Percentiles rank a stretch among this genome's conserved stretches.
Conservation (phyloP, 1,140 invertebrate species). For the Drosophila micromelanica region DNA sequence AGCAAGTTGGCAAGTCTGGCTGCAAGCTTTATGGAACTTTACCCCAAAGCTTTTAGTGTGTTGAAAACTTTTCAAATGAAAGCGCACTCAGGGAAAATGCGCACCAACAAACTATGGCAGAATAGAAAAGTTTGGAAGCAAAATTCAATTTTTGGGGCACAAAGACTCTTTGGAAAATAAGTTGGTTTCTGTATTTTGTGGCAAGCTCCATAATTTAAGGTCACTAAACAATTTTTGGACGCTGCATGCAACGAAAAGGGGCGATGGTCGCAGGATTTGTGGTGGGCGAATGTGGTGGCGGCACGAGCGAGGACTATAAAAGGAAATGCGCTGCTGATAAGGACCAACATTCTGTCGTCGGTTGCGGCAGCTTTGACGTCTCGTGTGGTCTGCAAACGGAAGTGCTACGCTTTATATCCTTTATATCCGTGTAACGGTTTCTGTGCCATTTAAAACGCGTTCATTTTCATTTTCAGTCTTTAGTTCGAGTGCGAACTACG, state of each 20-base stretch:
- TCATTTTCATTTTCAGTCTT: conserved; percentile 35
- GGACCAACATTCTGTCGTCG: conserved; percentile 78
- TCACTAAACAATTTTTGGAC: neutral
- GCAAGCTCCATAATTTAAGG: neutral
- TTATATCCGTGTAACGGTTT: conserved; percentile 59
- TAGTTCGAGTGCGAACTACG: conserved; percentile 36
- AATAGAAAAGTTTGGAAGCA: neutral
- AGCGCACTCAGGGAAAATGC: neutral
- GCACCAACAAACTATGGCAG: neutral
- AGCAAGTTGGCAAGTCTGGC: conserved; percentile 33
- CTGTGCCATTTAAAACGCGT: conserved; percentile 43
- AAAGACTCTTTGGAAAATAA: neutral
- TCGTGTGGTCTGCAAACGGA: conserved; percentile 53
- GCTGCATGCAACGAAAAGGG: neutral
- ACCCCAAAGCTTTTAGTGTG: conserved; percentile 23
- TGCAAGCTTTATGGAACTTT: conserved; percentile 3
- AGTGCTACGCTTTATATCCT: conserved; percentile 43
- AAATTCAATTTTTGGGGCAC: neutral
- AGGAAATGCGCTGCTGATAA: conserved; percentile 82
- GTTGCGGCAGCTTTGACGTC: conserved; percentile 73
- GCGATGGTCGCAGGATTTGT: neutral
- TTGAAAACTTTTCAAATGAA: conserved; percentile 31
- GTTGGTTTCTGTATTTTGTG: neutral
- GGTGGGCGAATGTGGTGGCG: conserved; percentile 4
- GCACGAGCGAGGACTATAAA: conserved; percentile 67